These are phyloP conservation scores for Porites lutea DNA, from an alignment of 64 coral and sea anemone genomes.

Conservation along the genomic window DNA sequence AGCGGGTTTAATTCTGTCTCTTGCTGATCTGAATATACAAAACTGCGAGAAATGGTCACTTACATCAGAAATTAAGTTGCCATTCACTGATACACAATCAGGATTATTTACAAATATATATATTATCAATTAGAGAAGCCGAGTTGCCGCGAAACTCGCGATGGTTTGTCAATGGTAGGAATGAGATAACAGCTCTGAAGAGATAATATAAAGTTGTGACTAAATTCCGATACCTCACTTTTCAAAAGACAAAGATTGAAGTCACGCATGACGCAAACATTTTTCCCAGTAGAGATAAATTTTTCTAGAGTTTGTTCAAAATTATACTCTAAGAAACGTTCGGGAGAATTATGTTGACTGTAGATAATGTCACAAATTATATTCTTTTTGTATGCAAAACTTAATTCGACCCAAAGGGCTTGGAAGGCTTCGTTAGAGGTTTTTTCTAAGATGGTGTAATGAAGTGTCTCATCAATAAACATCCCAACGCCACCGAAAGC, in stretches of 20 bases:
- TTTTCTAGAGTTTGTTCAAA: constrained; percentile 39
- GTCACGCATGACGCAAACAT: not conserved
- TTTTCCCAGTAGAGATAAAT: not conserved
- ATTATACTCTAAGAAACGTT: constrained; percentile 17
- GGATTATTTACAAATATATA: constrained; percentile 51
- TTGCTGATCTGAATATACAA: constrained; percentile 8
- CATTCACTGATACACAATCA: not conserved
- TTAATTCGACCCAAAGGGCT: too few relatives aligned
- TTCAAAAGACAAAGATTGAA: constrained; percentile 4
- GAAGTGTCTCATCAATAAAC: constrained; percentile 23
- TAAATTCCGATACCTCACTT: not conserved
- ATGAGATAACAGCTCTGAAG: constrained; percentile 41
- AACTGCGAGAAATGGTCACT: constrained; percentile 54
- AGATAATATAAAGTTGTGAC: constrained; percentile 18
- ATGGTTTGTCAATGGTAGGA: constrained; percentile 53
- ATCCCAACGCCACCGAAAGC: constrained; percentile 23
- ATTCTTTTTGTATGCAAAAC: too few relatives aligned
- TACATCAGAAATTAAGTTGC: constrained; percentile 33
- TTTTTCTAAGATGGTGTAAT: constrained; percentile 45
- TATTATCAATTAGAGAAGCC: constrained; percentile 24
- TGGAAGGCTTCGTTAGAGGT: constrained; percentile 28
- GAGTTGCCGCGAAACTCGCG: constrained; percentile 30
- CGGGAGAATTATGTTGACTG: constrained; percentile 51
- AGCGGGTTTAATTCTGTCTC: not conserved
- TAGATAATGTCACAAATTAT: not conserved